A percentile compares a stretch with the other conserved stretches of the same genome.
Evolutionary conservation across 2,888 invertebrate genomes (phyloP).

Genomic region (Andrena dorsata): DNA sequence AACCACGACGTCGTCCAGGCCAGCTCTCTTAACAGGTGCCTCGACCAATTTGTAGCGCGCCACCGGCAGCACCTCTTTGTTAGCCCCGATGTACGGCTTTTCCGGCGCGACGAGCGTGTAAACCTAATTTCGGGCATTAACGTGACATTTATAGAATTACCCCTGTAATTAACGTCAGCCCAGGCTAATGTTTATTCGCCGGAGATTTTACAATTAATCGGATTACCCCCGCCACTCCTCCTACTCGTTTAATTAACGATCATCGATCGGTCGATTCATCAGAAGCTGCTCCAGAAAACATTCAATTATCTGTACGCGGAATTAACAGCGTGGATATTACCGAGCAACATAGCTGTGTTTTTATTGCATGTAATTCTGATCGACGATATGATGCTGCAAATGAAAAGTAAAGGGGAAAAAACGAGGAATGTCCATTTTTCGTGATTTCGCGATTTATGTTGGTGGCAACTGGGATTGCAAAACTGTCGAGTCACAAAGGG

Average conservation of each 20-base stretch:
- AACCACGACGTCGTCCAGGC: constrained; percentile 70
- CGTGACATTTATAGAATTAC: constrained; percentile 29
- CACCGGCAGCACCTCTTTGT: constrained; percentile 68
- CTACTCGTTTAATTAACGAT: constrained; percentile 23
- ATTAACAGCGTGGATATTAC: too few species aligned
- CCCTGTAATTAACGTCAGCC: background rate
- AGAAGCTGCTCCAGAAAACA: background rate
- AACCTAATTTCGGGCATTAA: constrained; percentile 51
- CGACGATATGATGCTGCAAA: too few species aligned
- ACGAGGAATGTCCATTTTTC: too few species aligned
- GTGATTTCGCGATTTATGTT: too few species aligned
- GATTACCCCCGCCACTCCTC: constrained; percentile 11
- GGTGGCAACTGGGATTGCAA: too few species aligned
- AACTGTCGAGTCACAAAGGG: too few species aligned
- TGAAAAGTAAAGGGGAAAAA: too few species aligned
- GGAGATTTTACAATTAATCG: constrained; percentile 35
- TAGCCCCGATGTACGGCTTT: constrained; percentile 68
- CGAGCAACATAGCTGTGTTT: too few species aligned
- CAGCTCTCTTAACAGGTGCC: constrained; percentile 67
- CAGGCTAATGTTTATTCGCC: constrained; percentile 21
- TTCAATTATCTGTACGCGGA: too few species aligned
- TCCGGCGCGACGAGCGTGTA: constrained; percentile 65
- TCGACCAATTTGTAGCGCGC: constrained; percentile 74
- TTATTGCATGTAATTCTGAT: too few species aligned
- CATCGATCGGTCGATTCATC: background rate